A percentile compares a stretch with the other conserved stretches of the same genome.
Conservation (phyloP, 2,113 vertebrate genomes). For the Gorsachius goisagi region DNA sequence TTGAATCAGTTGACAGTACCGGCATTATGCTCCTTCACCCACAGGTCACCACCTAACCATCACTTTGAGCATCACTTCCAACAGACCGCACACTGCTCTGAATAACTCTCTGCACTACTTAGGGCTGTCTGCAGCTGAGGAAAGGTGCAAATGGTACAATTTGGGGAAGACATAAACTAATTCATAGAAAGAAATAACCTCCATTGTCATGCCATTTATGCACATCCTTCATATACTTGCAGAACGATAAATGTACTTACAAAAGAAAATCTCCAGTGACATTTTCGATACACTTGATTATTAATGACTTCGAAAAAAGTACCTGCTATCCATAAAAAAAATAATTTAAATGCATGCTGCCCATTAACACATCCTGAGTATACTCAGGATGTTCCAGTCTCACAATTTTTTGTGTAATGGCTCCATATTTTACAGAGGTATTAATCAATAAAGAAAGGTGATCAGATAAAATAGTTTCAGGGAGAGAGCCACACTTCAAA, state of each 20-base stretch:
- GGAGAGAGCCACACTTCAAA: neutral
- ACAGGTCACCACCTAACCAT: neutral
- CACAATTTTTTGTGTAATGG: neutral
- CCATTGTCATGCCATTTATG: neutral
- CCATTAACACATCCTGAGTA: neutral
- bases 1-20: neutral
- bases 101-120: neutral
- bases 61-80: neutral
- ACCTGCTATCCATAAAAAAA: neutral
- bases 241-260: neutral
- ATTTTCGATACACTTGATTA: neutral
- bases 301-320: neutral
- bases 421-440: neutral
- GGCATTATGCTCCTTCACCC: neutral
- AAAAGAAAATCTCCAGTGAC: neutral
- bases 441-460: constrained; percentile 6
- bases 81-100: neutral
- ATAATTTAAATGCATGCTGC: neutral
- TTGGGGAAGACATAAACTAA: neutral
- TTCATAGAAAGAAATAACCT: neutral
- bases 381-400: neutral
- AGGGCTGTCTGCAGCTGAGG: neutral
- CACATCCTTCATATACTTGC: neutral
- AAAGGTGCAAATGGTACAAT: neutral
- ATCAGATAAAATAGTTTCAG: neutral